Conservation (phyloP, 2,888 invertebrate species). For the Lordiphosa andalusiaca region DNA sequence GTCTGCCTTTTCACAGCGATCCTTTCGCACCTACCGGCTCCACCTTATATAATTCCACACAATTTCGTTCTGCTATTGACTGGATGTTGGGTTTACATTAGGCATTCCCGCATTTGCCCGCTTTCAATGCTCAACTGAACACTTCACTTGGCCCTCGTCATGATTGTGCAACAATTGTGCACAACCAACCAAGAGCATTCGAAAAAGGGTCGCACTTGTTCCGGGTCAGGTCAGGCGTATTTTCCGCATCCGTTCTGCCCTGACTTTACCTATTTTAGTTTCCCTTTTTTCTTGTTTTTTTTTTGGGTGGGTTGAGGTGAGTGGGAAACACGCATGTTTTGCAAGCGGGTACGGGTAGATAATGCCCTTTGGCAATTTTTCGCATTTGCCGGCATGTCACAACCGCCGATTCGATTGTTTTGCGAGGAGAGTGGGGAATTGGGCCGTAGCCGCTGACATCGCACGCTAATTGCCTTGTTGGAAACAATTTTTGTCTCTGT, state of each 20-base stretch:
- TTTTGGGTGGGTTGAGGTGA: constrained; percentile 3
- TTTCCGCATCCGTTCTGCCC: constrained; percentile 21
- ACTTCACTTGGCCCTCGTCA: constrained; percentile 12
- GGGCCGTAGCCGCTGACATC: constrained; percentile 23
- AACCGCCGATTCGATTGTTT: constrained; percentile 41
- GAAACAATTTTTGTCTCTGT: constrained; percentile 25
- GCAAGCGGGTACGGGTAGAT: constrained; percentile 16
- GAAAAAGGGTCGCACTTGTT: constrained; percentile 12
- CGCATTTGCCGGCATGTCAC: constrained; percentile 54
- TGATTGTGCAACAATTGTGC: constrained; percentile 53
- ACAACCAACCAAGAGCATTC: constrained; percentile 29
- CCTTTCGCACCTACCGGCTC: too few species aligned
- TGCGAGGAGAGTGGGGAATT: constrained; percentile 1
- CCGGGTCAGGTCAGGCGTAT: constrained; percentile 26
- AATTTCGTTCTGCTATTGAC: too few species aligned
- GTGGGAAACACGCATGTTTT: neutral
- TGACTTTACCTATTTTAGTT: constrained; percentile 28
- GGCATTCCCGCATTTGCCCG: too few species aligned
- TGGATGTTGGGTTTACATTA: too few species aligned
- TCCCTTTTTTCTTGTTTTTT: constrained; percentile 20
- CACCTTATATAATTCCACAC: too few species aligned
- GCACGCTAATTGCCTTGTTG: constrained; percentile 59
- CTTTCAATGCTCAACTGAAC: constrained; percentile 1
- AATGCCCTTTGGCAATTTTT: constrained; percentile 54
- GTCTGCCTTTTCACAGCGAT: too few species aligned